Conservation (phyloP, 2,113 vertebrate species). For the Alligator mississippiensis region DNA sequence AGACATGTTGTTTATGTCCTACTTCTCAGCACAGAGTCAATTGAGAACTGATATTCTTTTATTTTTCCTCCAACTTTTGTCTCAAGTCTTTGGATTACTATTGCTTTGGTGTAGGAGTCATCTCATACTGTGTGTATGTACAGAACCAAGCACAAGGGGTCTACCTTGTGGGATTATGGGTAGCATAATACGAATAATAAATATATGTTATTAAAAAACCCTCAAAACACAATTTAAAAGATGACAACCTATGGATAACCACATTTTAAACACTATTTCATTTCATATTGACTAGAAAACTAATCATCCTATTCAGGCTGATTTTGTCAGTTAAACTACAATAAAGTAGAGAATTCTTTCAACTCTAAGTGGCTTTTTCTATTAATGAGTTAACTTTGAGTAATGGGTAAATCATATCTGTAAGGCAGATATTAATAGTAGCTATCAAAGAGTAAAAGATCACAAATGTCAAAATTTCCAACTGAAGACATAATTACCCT, state of each 20-base stretch:
- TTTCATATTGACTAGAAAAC: neutral
- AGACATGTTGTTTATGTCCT: too few species aligned
- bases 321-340: conserved; percentile 20
- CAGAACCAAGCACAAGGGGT: neutral
- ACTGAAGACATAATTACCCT: conserved; percentile 72
- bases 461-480: conserved; percentile 70
- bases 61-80: neutral
- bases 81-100: neutral
- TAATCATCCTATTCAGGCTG: conserved; percentile 6
- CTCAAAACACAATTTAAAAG: neutral
- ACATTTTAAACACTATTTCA: conserved; percentile 11
- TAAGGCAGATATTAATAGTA: conserved; percentile 68
- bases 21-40: neutral
- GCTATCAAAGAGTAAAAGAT: conserved; percentile 57
- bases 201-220: neutral
- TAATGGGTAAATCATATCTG: conserved; percentile 29
- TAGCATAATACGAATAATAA: neutral
- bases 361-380: conserved; percentile 25
- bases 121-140: neutral
- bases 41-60: neutral
- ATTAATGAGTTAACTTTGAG: conserved; percentile 61
- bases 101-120: fast-evolving
- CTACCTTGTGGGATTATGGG: neutral
- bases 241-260: neutral
- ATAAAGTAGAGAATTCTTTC: conserved; percentile 18